A percentile compares a stretch with the other conserved stretches of the same genome.
These are phyloP conservation scores for Sinocyclocheilus maitianheensis DNA, from an alignment of 2,113 vertebrate genomes.

Conservation along the genomic window DNA sequence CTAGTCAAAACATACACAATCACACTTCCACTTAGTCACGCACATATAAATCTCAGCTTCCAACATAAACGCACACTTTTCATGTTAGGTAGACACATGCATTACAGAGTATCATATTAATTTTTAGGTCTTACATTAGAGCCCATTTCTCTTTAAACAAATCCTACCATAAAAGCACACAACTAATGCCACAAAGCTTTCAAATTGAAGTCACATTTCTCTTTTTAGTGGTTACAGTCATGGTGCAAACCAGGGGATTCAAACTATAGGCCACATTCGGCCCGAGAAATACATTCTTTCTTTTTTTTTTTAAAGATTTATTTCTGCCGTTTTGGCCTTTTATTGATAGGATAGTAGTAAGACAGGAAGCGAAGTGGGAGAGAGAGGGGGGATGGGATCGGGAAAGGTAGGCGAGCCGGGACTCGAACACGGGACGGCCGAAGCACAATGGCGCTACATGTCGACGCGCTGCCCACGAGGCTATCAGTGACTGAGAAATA, in stretches of 20 bases:
- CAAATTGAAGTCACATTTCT: constrained; percentile 17
- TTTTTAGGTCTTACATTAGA: neutral
- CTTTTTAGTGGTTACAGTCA: neutral
- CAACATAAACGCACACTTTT: neutral
- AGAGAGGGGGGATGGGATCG: too few relatives aligned
- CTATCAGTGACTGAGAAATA: neutral
- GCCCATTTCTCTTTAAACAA: neutral
- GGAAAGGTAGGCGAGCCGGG: too few relatives aligned
- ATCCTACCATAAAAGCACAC: neutral
- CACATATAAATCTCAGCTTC: constrained; percentile 5
- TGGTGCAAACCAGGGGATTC: neutral
- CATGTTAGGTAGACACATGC: neutral
- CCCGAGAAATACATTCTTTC: neutral
- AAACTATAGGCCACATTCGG: neutral
- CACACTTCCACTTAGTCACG: constrained; percentile 29
- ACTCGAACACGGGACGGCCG: too few relatives aligned
- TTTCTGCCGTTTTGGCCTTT: too few relatives aligned
- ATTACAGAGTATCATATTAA: constrained; percentile 1
- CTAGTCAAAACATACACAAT: constrained; percentile 32
- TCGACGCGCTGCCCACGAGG: too few relatives aligned
- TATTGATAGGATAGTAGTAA: too few relatives aligned
- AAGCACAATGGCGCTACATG: too few relatives aligned
- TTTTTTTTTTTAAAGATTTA: too few relatives aligned
- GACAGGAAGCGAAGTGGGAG: too few relatives aligned
- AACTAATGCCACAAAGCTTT: constrained; percentile 22